phyloP scores from a whole-genome alignment of 53 echinoderm and acorn worm genomes.

The Holothuria leucospilota region DNA sequence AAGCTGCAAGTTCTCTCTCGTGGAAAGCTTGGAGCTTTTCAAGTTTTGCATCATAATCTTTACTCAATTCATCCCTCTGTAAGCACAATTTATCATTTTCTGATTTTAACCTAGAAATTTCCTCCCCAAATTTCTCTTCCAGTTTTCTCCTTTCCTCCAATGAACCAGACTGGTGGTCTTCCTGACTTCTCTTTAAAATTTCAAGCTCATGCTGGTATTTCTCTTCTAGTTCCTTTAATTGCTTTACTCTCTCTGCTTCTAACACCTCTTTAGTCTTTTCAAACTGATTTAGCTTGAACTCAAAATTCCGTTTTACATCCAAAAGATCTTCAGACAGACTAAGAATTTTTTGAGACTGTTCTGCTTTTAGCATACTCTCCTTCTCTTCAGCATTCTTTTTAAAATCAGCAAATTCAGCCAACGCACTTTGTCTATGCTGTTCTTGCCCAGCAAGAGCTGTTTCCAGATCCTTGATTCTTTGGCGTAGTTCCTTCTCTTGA shows the following conservation, averaged over 20 bases:
- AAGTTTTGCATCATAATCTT: slow-evolving; percentile 92
- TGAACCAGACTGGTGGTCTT: slow-evolving; percentile 57
- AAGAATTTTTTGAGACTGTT: slow-evolving; percentile 87
- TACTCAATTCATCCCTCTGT: slow-evolving; percentile 72
- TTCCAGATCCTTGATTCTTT: slow-evolving; percentile 79
- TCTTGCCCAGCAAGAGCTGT: slow-evolving; percentile 71
- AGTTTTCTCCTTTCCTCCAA: slow-evolving; percentile 73
- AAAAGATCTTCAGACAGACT: slow-evolving; percentile 85
- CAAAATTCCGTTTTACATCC: slow-evolving; percentile 86
- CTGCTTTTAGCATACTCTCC: slow-evolving; percentile 75
- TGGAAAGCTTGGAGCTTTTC: slow-evolving; percentile 93
- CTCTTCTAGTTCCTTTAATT: slow-evolving; percentile 62
- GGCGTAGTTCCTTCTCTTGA: slow-evolving; percentile 79
- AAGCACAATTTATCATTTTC: slow-evolving; percentile 63
- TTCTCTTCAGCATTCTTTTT: slow-evolving; percentile 68
- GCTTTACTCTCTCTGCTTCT: slow-evolving; percentile 67
- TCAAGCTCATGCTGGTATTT: slow-evolving; percentile 75
- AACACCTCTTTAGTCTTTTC: slow-evolving; percentile 70
- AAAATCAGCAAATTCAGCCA: slow-evolving; percentile 75
- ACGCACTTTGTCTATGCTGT: slow-evolving; percentile 65
- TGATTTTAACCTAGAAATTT: slow-evolving; percentile 72
- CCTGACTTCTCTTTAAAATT: slow-evolving; percentile 61
- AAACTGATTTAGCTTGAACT: slow-evolving; percentile 82
- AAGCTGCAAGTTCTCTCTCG: slow-evolving; percentile 82
- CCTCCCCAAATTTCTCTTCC: slow-evolving; percentile 62